phyloP scores from a whole-genome alignment of 2,888 invertebrate genomes.

The Epistrophe eligans region DNA sequence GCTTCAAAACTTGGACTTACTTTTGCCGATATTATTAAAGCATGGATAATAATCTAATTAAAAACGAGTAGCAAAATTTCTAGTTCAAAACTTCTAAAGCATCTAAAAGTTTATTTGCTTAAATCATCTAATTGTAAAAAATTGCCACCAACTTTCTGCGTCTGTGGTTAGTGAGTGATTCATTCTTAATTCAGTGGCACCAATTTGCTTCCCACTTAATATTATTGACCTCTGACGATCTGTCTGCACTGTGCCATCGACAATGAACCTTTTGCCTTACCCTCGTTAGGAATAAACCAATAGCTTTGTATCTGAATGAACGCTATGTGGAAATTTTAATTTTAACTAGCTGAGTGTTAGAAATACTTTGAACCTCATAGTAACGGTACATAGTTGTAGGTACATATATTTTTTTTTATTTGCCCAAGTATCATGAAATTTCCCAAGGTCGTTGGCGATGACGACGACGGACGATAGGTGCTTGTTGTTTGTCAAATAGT shows the following conservation, averaged over 20 bases:
- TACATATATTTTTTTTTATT: background rate
- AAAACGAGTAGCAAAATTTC: too few relatives aligned
- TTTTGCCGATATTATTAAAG: too few relatives aligned
- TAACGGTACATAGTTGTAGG: slow-evolving; percentile 15
- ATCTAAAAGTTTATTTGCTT: too few relatives aligned
- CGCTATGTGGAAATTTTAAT: slow-evolving; percentile 67
- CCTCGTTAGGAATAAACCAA: slow-evolving; percentile 41
- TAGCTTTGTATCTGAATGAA: slow-evolving; percentile 42
- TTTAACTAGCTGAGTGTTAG: slow-evolving; percentile 20
- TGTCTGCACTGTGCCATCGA: slow-evolving; percentile 39
- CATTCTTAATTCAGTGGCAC: slow-evolving; percentile 52
- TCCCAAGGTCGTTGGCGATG: slow-evolving; percentile 59
- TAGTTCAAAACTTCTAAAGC: too few relatives aligned
- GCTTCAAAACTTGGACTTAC: too few relatives aligned
- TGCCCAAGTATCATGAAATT: slow-evolving; percentile 57
- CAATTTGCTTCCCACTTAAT: slow-evolving; percentile 64
- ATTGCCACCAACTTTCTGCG: background rate
- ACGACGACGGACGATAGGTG: background rate
- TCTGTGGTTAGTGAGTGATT: slow-evolving; percentile 27
- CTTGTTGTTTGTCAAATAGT: slow-evolving; percentile 35
- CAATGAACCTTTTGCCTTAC: slow-evolving; percentile 50
- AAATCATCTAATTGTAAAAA: background rate
- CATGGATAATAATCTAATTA: too few relatives aligned
- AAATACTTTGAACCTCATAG: slow-evolving; percentile 19
- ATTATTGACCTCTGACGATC: slow-evolving; percentile 62